A percentile compares a stretch with the other conserved stretches of the same genome.
Evolutionary conservation across 2,888 invertebrate species (phyloP).

Genomic region (Zaprionus lineosus): DNA sequence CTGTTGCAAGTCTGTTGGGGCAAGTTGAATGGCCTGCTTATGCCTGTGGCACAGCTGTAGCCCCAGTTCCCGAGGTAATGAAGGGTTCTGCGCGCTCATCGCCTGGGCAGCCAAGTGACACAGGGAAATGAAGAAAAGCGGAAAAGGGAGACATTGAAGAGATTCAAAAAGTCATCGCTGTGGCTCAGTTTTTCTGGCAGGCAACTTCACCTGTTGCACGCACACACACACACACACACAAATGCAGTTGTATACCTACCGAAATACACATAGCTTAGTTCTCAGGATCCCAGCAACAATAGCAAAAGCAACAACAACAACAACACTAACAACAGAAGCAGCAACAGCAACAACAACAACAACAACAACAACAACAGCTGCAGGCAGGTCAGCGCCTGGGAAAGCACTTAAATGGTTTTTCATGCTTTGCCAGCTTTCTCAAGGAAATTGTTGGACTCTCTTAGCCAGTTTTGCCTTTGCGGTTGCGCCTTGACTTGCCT

Average conservation of each 20-base stretch:
- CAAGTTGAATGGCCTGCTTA: constrained; percentile 72
- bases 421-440: constrained; percentile 69
- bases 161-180: constrained; percentile 49
- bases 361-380: too few relatives aligned
- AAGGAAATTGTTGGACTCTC: constrained; percentile 75
- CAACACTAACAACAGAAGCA: too few relatives aligned
- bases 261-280: too few relatives aligned
- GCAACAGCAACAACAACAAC: too few relatives aligned
- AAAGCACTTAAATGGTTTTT: constrained; percentile 74
- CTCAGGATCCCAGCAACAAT: constrained; percentile 64
- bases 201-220: constrained; percentile 59
- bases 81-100: constrained; percentile 60
- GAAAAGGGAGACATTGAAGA: constrained; percentile 1
- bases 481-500: constrained; percentile 18
- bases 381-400: constrained; percentile 65
- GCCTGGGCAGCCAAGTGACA: constrained; percentile 40
- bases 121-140: constrained; percentile 3
- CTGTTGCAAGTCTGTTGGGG: constrained; percentile 31
- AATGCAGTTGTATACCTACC: too few relatives aligned
- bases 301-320: too few relatives aligned
- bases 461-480: constrained; percentile 35
- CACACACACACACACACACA: constrained; percentile 8
- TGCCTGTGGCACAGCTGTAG: constrained; percentile 22
- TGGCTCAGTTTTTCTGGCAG: constrained; percentile 27
- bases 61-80: constrained; percentile 61